Conservation (phyloP, 2,113 vertebrate species). For the Elephas maximus region DNA sequence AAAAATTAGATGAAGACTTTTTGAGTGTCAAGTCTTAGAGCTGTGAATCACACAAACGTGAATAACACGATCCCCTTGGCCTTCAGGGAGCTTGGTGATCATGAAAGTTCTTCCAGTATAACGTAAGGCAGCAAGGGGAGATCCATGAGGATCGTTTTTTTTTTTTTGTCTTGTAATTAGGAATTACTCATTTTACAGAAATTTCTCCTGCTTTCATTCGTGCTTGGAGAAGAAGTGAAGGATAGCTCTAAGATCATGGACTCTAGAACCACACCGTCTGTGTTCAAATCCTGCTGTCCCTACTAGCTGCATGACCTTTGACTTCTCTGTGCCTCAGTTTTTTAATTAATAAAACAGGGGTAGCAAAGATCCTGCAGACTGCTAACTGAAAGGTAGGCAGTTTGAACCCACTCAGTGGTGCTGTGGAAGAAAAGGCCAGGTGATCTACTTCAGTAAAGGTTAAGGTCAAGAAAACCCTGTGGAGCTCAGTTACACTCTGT, state of each 20-base stretch:
- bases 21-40: neutral
- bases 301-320: neutral
- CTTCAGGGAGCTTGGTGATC: neutral
- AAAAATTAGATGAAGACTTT: slow-evolving; percentile 1
- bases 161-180: neutral
- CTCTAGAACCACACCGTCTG: neutral
- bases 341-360: neutral
- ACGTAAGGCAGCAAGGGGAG: neutral
- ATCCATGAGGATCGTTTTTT: neutral
- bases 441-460: neutral
- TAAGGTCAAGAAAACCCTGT: neutral
- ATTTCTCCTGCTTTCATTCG: neutral
- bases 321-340: neutral
- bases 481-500: neutral
- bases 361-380: neutral
- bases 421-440: neutral
- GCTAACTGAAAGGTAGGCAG: neutral
- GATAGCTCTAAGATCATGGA: neutral
- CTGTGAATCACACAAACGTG: neutral
- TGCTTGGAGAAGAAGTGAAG: neutral
- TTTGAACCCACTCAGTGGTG: neutral
- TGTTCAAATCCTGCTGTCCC: neutral
- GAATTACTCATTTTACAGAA: slow-evolving; percentile 13
- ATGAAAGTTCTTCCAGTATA: neutral
- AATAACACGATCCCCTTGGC: neutral